phyloP scores from a whole-genome alignment of 2,888 invertebrate genomes.

The Heliconius hortense region DNA sequence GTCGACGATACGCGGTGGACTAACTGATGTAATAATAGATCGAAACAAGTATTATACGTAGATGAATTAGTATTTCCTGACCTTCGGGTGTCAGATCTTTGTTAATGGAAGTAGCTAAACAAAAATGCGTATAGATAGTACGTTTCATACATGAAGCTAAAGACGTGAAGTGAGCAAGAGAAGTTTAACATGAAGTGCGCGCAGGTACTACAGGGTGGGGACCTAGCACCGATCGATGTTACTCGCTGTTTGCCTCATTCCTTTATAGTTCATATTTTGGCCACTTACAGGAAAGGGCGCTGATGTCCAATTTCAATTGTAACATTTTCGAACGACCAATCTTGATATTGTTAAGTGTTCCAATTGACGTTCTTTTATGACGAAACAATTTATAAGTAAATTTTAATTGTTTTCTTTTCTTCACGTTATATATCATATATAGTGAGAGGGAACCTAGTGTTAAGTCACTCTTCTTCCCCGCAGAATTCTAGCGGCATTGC shows the following conservation, averaged over 20 bases:
- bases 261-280: conserved; percentile 37
- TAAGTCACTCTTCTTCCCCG: no score
- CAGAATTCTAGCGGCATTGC: no score
- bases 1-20: conserved; percentile 10
- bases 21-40: conserved; percentile 20
- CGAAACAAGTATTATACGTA: conserved; percentile 24
- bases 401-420: no score
- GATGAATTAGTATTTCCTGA: conserved; percentile 34
- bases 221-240: conserved; percentile 71
- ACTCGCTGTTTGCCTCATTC: conserved; percentile 53
- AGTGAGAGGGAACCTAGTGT: no score
- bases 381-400: neutral
- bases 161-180: conserved; percentile 68
- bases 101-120: conserved; percentile 72
- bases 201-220: conserved; percentile 50
- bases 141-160: conserved; percentile 70
- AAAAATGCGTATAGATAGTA: conserved; percentile 74
- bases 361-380: no score
- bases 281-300: conserved; percentile 34
- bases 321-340: neutral
- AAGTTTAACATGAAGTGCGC: conserved; percentile 67
- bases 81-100: conserved; percentile 53
- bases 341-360: no score
- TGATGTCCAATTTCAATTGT: neutral
- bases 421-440: no score